These are phyloP conservation scores for Ypsolopha sequella DNA, from an alignment of 2,888 invertebrate species.

Conservation along the genomic window DNA sequence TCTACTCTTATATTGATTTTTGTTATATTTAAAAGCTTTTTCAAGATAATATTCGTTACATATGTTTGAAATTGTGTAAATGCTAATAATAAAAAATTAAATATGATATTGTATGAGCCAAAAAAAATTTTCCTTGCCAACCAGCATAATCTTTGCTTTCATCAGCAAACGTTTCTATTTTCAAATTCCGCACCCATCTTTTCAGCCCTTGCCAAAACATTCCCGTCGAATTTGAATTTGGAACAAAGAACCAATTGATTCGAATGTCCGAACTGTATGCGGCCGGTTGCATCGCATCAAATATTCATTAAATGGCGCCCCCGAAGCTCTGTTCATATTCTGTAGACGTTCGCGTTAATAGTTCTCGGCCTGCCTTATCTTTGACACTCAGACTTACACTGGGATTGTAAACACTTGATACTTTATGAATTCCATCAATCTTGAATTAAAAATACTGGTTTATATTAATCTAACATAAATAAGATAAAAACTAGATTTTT, in stretches of 20 bases:
- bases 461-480: too few species aligned
- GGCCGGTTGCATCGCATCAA: conserved; percentile 40
- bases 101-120: too few species aligned
- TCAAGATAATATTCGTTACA: too few species aligned
- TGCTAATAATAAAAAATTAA: too few species aligned
- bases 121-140: too few species aligned
- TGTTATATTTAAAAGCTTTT: too few species aligned
- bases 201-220: conserved; percentile 2
- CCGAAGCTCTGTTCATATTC: conserved; percentile 46
- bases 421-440: conserved; percentile 12
- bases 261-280: conserved; percentile 23
- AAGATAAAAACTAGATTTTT: too few species aligned
- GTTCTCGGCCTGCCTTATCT: conserved; percentile 45
- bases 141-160: too few species aligned
- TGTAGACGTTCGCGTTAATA: conserved; percentile 53
- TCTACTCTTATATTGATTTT: too few species aligned
- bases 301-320: conserved; percentile 54
- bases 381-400: conserved; percentile 41
- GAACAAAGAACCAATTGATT: conserved; percentile 36
- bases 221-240: conserved; percentile 1
- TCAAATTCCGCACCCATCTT: neutral
- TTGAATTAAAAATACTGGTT: too few species aligned
- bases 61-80: too few species aligned
- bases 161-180: neutral
- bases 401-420: conserved; percentile 26